Evolutionary conservation across 2,888 invertebrate species (phyloP).

Genomic region (Diaperis boleti): DNA sequence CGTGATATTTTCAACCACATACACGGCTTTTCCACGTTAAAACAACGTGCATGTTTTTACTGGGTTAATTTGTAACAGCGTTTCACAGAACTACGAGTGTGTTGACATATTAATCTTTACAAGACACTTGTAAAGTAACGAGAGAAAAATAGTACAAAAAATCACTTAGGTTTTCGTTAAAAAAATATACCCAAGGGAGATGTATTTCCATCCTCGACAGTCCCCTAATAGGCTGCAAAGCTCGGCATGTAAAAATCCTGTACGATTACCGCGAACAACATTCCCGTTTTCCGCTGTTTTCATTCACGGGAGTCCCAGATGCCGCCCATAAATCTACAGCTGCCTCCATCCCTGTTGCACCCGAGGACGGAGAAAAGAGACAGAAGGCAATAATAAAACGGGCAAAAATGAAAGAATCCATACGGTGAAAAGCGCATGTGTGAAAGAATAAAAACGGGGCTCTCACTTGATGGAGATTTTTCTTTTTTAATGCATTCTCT

Average conservation of each 20-base stretch:
- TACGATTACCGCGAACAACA: slow-evolving; percentile 28
- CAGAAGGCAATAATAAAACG: slow-evolving; percentile 27
- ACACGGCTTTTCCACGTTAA: too few relatives aligned
- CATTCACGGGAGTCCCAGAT: slow-evolving; percentile 21
- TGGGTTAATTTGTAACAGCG: too few relatives aligned
- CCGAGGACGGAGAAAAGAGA: slow-evolving; percentile 15
- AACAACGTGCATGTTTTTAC: too few relatives aligned
- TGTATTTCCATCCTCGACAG: too few relatives aligned
- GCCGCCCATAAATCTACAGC: slow-evolving; percentile 13
- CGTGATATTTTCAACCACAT: too few relatives aligned
- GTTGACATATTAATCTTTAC: too few relatives aligned
- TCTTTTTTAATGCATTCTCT: slow-evolving; percentile 28
- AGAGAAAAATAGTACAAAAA: too few relatives aligned
- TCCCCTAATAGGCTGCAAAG: too few relatives aligned
- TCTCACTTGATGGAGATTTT: slow-evolving; percentile 31
- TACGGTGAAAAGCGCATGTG: slow-evolving; percentile 36
- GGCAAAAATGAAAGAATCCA: slow-evolving; percentile 38
- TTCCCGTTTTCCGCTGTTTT: slow-evolving; percentile 26
- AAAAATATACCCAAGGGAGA: too few relatives aligned
- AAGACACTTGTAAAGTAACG: too few relatives aligned
- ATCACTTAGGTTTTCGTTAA: too few relatives aligned
- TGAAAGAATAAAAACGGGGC: slow-evolving; percentile 35
- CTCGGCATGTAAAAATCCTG: slow-evolving; percentile 23
- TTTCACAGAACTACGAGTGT: too few relatives aligned
- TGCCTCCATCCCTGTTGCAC: slow-evolving; percentile 10